These are phyloP conservation scores for Momotus momota DNA, from an alignment of 2,797 vertebrate species.

Conservation along the genomic window DNA sequence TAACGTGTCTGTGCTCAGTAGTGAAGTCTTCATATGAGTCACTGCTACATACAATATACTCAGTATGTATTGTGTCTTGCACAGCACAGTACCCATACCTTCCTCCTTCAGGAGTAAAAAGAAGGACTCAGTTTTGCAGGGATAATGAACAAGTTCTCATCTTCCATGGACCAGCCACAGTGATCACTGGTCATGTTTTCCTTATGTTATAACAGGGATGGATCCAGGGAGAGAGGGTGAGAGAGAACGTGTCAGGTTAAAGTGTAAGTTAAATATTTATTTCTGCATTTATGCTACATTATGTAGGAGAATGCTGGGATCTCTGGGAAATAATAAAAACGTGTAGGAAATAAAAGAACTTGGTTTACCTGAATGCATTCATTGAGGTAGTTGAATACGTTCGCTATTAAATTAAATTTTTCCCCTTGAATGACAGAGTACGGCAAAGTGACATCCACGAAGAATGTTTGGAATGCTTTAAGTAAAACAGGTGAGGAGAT, in stretches of 20 bases:
- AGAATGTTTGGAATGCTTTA: constrained; percentile 86
- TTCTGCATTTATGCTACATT: not conserved
- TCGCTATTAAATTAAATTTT: constrained; percentile 84
- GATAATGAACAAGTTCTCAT: not conserved
- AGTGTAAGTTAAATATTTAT: not conserved
- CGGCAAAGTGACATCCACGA: constrained; percentile 83
- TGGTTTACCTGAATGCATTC: constrained; percentile 85
- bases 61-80: not conserved
- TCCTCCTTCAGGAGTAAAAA: not conserved
- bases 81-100: not conserved
- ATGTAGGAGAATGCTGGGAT: not conserved
- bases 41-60: not conserved
- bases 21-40: not conserved
- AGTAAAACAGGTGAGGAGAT: constrained; percentile 77
- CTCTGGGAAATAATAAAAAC: not conserved
- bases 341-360: not conserved
- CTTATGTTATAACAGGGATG: not conserved
- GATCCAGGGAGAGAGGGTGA: not conserved
- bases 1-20: not conserved
- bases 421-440: constrained; percentile 88
- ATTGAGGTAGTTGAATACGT: constrained; percentile 86
- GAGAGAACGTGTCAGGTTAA: not conserved
- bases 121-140: not conserved
- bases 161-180: not conserved
- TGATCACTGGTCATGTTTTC: not conserved